A percentile compares a stretch with the other conserved stretches of the same genome.
phyloP scores from a whole-genome alignment of 64 coral and sea anemone species.

The Platygyra sinensis region DNA sequence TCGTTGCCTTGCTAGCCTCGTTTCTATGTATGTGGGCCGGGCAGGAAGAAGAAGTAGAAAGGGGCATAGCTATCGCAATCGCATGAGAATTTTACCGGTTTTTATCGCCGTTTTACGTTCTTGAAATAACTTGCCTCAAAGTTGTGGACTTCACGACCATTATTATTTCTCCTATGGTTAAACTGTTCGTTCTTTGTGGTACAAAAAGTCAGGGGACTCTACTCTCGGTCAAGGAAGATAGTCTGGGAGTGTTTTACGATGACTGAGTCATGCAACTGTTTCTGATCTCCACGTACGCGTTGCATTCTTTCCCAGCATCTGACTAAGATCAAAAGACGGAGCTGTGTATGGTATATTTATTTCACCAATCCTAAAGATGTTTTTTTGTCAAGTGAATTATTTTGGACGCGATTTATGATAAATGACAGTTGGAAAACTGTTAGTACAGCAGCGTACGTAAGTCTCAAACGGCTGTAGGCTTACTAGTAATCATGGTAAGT shows the following conservation, averaged over 20 bases:
- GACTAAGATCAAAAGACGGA: neutral
- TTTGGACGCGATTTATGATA: neutral
- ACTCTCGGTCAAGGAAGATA: neutral
- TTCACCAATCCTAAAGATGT: neutral
- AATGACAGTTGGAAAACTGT: neutral
- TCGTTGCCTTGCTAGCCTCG: neutral
- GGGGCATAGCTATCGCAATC: constrained; percentile 17
- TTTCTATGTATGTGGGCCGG: constrained; percentile 20
- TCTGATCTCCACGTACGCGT: neutral
- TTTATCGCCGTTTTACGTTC: neutral
- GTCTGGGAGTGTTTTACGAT: neutral
- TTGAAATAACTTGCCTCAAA: neutral
- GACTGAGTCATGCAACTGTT: too few relatives aligned
- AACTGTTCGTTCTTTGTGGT: neutral
- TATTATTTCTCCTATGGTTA: neutral
- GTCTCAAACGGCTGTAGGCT: neutral
- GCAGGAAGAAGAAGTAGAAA: constrained; percentile 2
- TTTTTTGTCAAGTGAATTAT: neutral
- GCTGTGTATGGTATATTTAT: neutral
- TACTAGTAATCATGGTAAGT: neutral
- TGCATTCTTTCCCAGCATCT: neutral
- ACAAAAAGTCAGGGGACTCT: neutral
- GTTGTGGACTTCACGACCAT: neutral
- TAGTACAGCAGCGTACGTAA: neutral
- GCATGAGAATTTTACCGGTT: neutral